phyloP scores from a whole-genome alignment of 2,888 invertebrate genomes.

The Drosophila aldrichi region DNA sequence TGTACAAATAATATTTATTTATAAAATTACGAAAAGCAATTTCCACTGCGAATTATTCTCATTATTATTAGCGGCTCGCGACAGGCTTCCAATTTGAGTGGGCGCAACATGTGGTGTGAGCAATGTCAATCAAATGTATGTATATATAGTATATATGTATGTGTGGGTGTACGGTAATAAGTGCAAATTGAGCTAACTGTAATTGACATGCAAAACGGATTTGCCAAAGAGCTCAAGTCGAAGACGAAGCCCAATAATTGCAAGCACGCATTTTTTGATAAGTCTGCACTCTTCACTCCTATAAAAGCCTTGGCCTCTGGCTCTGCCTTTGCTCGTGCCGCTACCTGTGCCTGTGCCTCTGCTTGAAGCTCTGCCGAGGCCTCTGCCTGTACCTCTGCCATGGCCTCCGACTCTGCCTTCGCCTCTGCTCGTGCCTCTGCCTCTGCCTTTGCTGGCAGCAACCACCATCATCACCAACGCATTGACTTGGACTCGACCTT shows the following conservation, averaged over 20 bases:
- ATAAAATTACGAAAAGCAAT: conserved; percentile 38
- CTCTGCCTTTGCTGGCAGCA: conserved; percentile 7
- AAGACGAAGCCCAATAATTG: conserved; percentile 47
- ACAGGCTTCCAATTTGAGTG: conserved; percentile 22
- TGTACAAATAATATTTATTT: conserved; percentile 43
- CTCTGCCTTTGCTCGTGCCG: background rate
- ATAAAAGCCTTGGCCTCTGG: conserved; percentile 2
- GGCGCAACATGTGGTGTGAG: conserved; percentile 63
- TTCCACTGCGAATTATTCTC: conserved; percentile 45
- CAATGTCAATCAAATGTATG: conserved; percentile 27
- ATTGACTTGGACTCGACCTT: conserved; percentile 45
- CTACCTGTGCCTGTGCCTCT: no score
- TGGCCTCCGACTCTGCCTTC: background rate
- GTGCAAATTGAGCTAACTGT: conserved; percentile 31
- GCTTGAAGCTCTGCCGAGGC: no score
- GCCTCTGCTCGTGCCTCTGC: background rate
- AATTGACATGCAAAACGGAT: conserved; percentile 51
- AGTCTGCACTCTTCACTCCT: conserved; percentile 7
- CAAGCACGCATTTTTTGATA: conserved; percentile 44
- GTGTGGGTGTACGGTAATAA: conserved; percentile 15
- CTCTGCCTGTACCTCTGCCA: background rate
- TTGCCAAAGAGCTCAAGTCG: conserved; percentile 11
- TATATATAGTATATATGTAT: background rate
- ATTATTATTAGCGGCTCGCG: conserved; percentile 29
- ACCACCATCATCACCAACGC: conserved; percentile 12